Evolutionary conservation across 2,113 vertebrate species (phyloP).

Genomic region (Dasyprocta punctata): DNA sequence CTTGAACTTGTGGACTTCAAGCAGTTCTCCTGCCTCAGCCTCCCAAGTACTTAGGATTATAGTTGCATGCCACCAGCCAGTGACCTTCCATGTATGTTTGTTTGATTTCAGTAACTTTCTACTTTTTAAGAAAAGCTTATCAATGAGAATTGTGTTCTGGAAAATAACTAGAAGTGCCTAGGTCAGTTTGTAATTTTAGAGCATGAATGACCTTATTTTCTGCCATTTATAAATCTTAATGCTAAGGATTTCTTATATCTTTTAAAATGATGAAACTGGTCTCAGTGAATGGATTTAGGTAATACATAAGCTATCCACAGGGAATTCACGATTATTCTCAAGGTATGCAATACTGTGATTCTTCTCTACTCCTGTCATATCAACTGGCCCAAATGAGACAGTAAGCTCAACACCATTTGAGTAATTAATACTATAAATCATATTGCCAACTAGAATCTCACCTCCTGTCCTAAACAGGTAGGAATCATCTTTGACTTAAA

Average conservation of each 20-base stretch:
- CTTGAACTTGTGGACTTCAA: neutral
- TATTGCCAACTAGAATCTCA: neutral
- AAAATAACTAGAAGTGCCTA: neutral
- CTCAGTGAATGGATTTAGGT: neutral
- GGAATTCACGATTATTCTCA: neutral
- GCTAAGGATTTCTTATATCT: neutral
- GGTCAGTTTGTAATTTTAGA: neutral
- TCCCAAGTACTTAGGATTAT: neutral
- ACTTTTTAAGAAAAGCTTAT: neutral
- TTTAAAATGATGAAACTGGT: neutral
- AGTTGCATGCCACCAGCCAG: neutral
- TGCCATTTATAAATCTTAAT: neutral
- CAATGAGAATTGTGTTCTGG: neutral
- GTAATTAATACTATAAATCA: neutral
- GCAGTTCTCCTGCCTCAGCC: neutral
- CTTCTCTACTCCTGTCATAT: neutral
- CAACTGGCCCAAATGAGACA: neutral
- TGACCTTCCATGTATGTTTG: neutral
- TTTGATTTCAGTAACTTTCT: neutral
- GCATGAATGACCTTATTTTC: neutral
- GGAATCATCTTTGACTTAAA: neutral
- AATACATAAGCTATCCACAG: neutral
- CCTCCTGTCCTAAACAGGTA: neutral
- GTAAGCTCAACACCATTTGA: neutral
- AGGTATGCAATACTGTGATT: neutral